Evolutionary conservation across 2,888 invertebrate genomes (phyloP).

Genomic region (Elegia similella): DNA sequence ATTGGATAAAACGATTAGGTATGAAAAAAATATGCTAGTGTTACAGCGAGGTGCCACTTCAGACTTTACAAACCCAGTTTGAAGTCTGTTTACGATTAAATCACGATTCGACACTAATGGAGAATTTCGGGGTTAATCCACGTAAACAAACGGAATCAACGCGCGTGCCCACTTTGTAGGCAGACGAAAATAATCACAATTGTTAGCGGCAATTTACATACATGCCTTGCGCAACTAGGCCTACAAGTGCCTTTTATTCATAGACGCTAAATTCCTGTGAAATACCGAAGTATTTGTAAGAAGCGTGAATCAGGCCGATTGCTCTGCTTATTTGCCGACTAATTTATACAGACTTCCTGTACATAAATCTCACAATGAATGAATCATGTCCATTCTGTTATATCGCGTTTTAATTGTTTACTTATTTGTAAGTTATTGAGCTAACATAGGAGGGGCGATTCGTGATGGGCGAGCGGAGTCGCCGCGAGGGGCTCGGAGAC

Average conservation of each 20-base stretch:
- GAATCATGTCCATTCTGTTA: conserved; percentile 20
- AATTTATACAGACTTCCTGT: conserved; percentile 24
- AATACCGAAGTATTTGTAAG: conserved; percentile 17
- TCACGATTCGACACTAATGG: conserved; percentile 39
- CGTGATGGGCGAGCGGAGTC: not conserved
- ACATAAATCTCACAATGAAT: conserved; percentile 20
- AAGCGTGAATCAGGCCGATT: conserved; percentile 24
- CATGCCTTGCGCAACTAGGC: conserved; percentile 8
- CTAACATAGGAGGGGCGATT: not conserved
- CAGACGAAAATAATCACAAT: conserved; percentile 18
- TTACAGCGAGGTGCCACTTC: not conserved
- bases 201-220: conserved; percentile 14
- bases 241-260: conserved; percentile 16
- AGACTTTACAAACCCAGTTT: conserved; percentile 22
- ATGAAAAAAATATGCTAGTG: not conserved
- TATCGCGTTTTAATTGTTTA: conserved; percentile 9
- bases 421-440: conserved; percentile 10
- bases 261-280: conserved; percentile 15
- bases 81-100: conserved; percentile 43
- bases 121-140: conserved; percentile 36
- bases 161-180: conserved; percentile 16
- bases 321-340: conserved; percentile 26
- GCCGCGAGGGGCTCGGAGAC: not conserved
- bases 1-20: too few species aligned
- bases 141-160: conserved; percentile 17